phyloP scores from a whole-genome alignment of 2,113 vertebrate species.

The Myodes glareolus region DNA sequence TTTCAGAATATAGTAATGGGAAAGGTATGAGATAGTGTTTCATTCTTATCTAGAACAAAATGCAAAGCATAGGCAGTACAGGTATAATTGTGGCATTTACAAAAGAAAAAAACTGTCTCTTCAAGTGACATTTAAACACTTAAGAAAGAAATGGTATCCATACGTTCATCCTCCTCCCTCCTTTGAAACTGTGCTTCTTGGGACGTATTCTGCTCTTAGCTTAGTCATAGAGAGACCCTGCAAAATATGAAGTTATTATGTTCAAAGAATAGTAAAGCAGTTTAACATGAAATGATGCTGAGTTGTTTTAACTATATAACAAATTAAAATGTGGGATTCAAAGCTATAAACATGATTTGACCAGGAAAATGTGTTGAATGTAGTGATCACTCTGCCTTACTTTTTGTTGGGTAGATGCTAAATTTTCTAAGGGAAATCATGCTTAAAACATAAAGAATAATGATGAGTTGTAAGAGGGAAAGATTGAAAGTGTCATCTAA shows the following conservation, averaged over 20 bases:
- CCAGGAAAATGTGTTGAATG: neutral
- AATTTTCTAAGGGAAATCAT: neutral
- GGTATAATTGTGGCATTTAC: neutral
- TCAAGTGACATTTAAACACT: neutral
- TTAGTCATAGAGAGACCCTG: neutral
- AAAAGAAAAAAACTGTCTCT: neutral
- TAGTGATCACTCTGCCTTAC: neutral
- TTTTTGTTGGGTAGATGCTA: neutral
- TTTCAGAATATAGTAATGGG: neutral
- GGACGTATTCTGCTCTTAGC: neutral
- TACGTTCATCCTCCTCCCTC: neutral
- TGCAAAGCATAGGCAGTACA: neutral
- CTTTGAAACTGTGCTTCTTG: neutral
- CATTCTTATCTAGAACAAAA: neutral
- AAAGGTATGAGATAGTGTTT: neutral
- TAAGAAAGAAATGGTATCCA: neutral
- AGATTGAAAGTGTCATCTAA: neutral
- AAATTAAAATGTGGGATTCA: neutral
- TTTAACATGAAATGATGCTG: neutral
- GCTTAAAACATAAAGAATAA: neutral
- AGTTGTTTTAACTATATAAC: conserved; percentile 5
- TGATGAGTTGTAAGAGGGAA: neutral
- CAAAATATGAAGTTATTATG: neutral
- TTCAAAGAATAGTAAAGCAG: neutral
- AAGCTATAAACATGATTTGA: neutral